A percentile compares a stretch with the other conserved stretches of the same genome.
phyloP scores from a whole-genome alignment of 2,888 invertebrate genomes.

The Drosophila trichaetosa region DNA sequence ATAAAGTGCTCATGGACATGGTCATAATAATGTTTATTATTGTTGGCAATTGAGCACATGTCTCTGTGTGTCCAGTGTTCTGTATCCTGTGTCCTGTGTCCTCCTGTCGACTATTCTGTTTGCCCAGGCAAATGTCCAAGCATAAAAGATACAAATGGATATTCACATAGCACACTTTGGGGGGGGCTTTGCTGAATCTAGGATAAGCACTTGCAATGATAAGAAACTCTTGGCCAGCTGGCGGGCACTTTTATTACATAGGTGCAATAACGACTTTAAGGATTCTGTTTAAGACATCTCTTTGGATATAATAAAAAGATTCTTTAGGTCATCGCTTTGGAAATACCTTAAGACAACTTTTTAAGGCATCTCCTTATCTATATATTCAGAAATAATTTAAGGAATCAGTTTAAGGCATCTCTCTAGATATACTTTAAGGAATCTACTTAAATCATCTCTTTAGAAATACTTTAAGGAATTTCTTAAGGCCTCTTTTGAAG shows the following conservation, averaged over 20 bases:
- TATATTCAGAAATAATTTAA: not conserved
- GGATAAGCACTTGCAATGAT: slow-evolving; percentile 5
- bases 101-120: slow-evolving; percentile 26
- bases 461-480: rapidly evolving
- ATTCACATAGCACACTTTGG: slow-evolving; percentile 12
- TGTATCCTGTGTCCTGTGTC: not conserved
- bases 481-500: not conserved
- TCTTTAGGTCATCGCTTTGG: not conserved
- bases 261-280: not conserved
- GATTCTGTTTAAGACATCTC: not conserved
- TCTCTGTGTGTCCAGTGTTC: slow-evolving; percentile 24
- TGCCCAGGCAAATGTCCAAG: slow-evolving; percentile 29
- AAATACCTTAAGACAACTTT: not conserved
- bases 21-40: slow-evolving; percentile 77
- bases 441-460: not conserved
- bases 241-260: not conserved
- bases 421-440: not conserved
- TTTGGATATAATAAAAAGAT: not conserved
- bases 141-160: slow-evolving; percentile 54
- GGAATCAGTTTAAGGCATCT: not conserved
- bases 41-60: slow-evolving; percentile 58
- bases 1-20: slow-evolving; percentile 57
- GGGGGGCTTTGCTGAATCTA: not conserved
- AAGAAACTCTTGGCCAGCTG: slow-evolving; percentile 1
- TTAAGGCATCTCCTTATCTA: not conserved